A percentile compares a stretch with the other conserved stretches of the same genome.
Evolutionary conservation across 2,113 vertebrate species (phyloP).

Genomic region (Pholis gunnellus): DNA sequence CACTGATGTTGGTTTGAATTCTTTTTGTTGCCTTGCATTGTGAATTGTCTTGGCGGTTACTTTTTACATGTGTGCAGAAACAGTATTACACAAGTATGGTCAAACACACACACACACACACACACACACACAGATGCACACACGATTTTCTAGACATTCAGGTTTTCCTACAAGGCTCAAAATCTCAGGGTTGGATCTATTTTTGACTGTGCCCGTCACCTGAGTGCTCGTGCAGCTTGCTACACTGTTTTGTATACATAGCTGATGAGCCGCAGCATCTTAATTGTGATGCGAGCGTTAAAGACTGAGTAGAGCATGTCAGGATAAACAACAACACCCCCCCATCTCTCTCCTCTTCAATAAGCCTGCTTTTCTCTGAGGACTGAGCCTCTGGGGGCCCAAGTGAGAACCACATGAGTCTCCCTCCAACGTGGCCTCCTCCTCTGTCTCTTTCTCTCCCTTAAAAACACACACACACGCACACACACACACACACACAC

Average conservation of each 20-base stretch:
- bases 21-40: slow-evolving; percentile 12
- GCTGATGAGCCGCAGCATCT: slow-evolving; percentile 80
- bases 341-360: slow-evolving; percentile 75
- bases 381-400: slow-evolving; percentile 79
- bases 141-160: slow-evolving; percentile 23
- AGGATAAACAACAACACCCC: slow-evolving; percentile 78
- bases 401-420: slow-evolving; percentile 79
- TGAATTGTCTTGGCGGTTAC: background rate
- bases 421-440: slow-evolving; percentile 67
- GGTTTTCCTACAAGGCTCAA: slow-evolving; percentile 29
- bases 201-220: slow-evolving; percentile 69
- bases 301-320: slow-evolving; percentile 82
- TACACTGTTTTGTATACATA: slow-evolving; percentile 75
- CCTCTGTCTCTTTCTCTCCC: slow-evolving; percentile 70
- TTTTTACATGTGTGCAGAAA: background rate
- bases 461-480: slow-evolving; percentile 22
- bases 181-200: slow-evolving; percentile 51
- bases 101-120: background rate
- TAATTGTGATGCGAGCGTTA: slow-evolving; percentile 81
- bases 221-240: slow-evolving; percentile 68
- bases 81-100: background rate
- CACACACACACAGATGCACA: background rate
- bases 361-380: slow-evolving; percentile 78
- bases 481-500: slow-evolving; percentile 18
- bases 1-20: slow-evolving; percentile 2